Evolutionary conservation across 2,797 vertebrate genomes (phyloP), one percentile per base, ranked within the genome.

Genomic region (Sebastes wilsoni): DNA sequence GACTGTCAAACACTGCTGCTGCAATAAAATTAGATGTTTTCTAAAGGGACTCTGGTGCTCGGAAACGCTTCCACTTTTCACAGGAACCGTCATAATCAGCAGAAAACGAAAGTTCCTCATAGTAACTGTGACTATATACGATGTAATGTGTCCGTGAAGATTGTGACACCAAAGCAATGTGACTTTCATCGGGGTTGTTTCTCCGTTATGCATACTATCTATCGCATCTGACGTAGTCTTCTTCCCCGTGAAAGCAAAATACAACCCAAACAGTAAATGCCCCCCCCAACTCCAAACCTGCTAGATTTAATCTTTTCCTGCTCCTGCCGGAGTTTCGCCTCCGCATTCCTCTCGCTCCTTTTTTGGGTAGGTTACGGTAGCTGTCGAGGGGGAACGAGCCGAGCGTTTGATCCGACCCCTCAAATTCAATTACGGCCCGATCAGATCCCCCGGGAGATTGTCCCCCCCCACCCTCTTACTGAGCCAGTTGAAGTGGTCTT

Each of bases 361-460:
- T 75, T 81, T 82, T 58, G 1, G 75, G 80, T 49, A 86, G 88
- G 89, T 92, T 92, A 91, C 81, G 77, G 52, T 66, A 75, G 82
- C 83, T 70, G 87, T 90, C 38, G 55, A 79, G 67, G 1, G 28
- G 80, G 79, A 77, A 60, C 61, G 85, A 83, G 72, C 79, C 14
- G 27, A 34, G 49, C 23, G 30, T 91, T 93, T 93, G 88, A 93
- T 93, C 82, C 87, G 81, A 94, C 87, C 86, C 85, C 76, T 88
- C 86, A 82, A 92, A 95, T 94, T 92, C 88, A 95, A 94, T 94
- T 91, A 93, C 61, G 52, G 80, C 54, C 79, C 69, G 72, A 93
- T 93, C 91, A 88, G 86, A 94, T 86, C 81, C 82, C 81, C 81
- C 38, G 46, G 18, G 77, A 87, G 89, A 92, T 64, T 86, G 87